Base-by-base conservation (phyloP, 2,888 invertebrate species). In the Andrena hattorfiana region DNA sequence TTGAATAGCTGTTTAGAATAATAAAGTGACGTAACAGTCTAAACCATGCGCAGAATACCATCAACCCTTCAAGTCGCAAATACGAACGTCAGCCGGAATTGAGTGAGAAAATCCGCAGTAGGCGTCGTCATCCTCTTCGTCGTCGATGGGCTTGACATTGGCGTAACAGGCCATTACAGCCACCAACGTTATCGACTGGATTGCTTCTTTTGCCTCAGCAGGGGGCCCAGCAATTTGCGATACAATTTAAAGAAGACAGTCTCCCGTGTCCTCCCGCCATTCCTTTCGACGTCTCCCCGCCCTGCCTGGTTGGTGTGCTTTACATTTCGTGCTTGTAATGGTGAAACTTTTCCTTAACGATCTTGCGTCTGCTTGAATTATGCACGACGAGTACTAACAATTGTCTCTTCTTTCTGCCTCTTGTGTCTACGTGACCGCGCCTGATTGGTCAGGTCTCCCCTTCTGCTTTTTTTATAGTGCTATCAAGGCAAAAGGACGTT, bases 291-390 rank as follows among this genome's bases (percentile, higher is more conserved):
- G 77, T 51, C 49, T 66, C 60, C 67, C 13, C 35, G 23, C 48
- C 51, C 72, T 7, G 5, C n/a, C 56, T 35, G 13, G 28, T 49
- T 16, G 63, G 72, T 75, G 51, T 76, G 77, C 82, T 86, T 88
- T 88, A 88, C 86, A 88, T 91, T 91, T 90, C 84, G 89, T 89
- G 89, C 88, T 86, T 90, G 90, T 92, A 91, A 92, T 90, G 92
- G 91, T 87, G 87, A 92, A 92, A 92, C 91, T 92, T 92, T 90
- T 87, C 89, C 90, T 86, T 92, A 92, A 92, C 92, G 92, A 92
- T 90, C 90, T 51, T 49, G 81, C 79, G 78, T 82, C 85, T 74
- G 84, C 88, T 89, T 93, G 91, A 91, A 91, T 91, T 91, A 91
- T 91, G 91, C 89, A 89, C 86, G 87, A 87, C 86, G 83, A 87